phyloP scores from a whole-genome alignment of 2,113 vertebrate species.

The Xiphorhynchus elegans region DNA sequence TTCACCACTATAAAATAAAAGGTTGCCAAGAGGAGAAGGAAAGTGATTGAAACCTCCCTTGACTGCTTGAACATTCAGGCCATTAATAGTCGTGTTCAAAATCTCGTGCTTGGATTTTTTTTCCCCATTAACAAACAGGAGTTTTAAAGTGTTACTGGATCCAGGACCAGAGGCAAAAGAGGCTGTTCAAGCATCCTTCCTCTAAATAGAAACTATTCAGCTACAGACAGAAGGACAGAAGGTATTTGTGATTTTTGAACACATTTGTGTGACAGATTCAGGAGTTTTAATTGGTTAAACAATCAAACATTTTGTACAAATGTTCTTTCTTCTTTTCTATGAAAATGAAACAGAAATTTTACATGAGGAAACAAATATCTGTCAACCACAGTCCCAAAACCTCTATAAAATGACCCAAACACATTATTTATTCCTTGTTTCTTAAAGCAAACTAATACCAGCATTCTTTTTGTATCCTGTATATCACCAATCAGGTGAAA shows the following conservation, averaged over 20 bases:
- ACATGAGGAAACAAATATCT: neutral
- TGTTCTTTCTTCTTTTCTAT: neutral
- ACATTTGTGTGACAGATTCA: neutral
- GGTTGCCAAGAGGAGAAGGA: neutral
- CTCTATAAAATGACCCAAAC: neutral
- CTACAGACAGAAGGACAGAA: neutral
- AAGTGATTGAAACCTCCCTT: neutral
- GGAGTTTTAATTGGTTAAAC: neutral
- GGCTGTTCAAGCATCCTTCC: neutral
- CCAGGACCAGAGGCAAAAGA: neutral
- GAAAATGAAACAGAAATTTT: neutral
- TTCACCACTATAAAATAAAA: conserved; percentile 11
- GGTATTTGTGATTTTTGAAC: neutral
- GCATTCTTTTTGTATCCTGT: neutral
- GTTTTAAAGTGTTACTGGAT: neutral
- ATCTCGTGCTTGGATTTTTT: neutral
- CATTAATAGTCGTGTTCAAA: conserved; percentile 29
- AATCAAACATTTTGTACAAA: neutral
- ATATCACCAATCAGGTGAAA: neutral
- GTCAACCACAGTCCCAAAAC: neutral
- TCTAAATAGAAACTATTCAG: neutral
- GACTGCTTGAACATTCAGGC: conserved; percentile 6
- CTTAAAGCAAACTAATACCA: neutral
- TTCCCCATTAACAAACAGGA: neutral
- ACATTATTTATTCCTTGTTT: neutral